Conservation (phyloP, 2,888 invertebrate species). For the Ophioninae sp. region DNA sequence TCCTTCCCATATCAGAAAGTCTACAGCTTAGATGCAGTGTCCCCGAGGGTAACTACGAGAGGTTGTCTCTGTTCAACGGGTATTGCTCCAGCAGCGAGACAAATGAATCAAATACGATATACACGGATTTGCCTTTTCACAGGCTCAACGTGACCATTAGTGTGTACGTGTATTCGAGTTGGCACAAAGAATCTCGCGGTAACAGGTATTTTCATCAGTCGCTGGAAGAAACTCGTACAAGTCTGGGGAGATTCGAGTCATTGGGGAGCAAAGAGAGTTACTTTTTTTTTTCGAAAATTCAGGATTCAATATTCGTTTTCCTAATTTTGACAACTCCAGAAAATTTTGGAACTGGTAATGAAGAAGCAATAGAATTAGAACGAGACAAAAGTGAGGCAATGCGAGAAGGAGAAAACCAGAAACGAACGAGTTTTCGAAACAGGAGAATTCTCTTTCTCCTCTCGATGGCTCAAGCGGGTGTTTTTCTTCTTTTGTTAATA, state of each 20-base stretch:
- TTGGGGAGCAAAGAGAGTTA: too few relatives aligned
- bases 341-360: too few relatives aligned
- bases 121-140: not conserved
- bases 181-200: not conserved
- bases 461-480: not conserved
- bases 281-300: too few relatives aligned
- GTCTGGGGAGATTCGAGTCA: too few relatives aligned
- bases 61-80: constrained; percentile 48
- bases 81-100: constrained; percentile 22
- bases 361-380: too few relatives aligned
- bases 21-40: constrained; percentile 39
- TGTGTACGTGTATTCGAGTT: not conserved
- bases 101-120: constrained; percentile 21
- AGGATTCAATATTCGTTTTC: too few relatives aligned
- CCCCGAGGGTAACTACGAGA: constrained; percentile 57
- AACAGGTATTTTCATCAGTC: not conserved
- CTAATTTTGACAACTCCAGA: too few relatives aligned
- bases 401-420: not conserved
- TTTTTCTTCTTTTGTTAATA: constrained; percentile 50
- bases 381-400: too few relatives aligned
- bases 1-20: constrained; percentile 19
- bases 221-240: too few relatives aligned
- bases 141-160: not conserved
- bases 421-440: not conserved
- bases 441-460: constrained; percentile 9